phyloP scores from a whole-genome alignment of 2,113 vertebrate species.

The Salvelinus alpinus region DNA sequence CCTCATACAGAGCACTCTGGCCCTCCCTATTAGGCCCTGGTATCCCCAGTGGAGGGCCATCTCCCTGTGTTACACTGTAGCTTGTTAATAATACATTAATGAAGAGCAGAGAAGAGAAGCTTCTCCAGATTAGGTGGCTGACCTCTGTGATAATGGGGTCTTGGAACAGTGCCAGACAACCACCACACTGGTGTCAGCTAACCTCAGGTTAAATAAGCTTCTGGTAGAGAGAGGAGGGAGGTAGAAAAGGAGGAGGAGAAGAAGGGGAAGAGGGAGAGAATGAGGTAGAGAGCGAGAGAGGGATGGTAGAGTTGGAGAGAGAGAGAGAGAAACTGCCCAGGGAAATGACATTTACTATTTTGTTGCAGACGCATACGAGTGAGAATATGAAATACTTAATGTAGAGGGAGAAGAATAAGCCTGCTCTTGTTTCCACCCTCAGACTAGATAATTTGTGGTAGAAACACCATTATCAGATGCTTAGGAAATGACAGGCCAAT shows the following conservation, averaged over 20 bases:
- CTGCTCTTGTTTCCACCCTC: conserved; percentile 42
- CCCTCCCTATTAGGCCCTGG: conserved; percentile 76
- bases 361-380: conserved; percentile 62
- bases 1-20: conserved; percentile 74
- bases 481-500: conserved; percentile 54
- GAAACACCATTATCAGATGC: conserved; percentile 62
- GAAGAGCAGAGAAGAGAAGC: conserved; percentile 85
- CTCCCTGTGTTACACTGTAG: conserved; percentile 82
- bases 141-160: conserved; percentile 85
- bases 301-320: conserved; percentile 2
- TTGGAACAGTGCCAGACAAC: conserved; percentile 85
- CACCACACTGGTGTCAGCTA: conserved; percentile 81
- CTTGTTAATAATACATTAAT: conserved; percentile 96
- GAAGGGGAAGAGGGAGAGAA: no score
- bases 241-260: not conserved
- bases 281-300: no score
- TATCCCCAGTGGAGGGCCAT: conserved; percentile 79
- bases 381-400: conserved; percentile 58
- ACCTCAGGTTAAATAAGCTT: conserved; percentile 82
- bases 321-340: conserved; percentile 33
- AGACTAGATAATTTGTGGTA: conserved; percentile 38
- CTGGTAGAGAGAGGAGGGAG: conserved; percentile 55
- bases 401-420: conserved; percentile 35
- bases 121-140: conserved; percentile 85
- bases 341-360: conserved; percentile 74